Conservation (phyloP, 1,140 invertebrate species). For the Parapsyche elsis region DNA sequence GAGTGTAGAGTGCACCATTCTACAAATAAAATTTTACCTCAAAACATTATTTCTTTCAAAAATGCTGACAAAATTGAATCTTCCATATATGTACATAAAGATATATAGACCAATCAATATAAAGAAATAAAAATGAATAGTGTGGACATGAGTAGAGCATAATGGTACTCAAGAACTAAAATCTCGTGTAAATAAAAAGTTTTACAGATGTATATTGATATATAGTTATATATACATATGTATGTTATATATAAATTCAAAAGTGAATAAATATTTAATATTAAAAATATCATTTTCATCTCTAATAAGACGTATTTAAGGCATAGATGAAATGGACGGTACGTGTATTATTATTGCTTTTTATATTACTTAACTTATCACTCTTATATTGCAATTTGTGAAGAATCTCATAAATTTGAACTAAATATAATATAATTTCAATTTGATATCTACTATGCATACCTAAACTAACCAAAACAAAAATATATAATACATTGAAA, state of each 20-base stretch:
- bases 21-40: not conserved
- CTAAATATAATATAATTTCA: not conserved
- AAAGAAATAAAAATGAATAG: not conserved
- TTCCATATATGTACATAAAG: not conserved
- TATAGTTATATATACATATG: not conserved
- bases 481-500: not conserved
- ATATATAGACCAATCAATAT: too few relatives aligned
- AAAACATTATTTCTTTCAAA: too few relatives aligned
- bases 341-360: constrained; percentile 32
- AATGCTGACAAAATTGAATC: too few relatives aligned
- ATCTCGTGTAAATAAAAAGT: not conserved
- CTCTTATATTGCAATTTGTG: not conserved
- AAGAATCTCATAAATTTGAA: constrained; percentile 31
- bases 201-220: not conserved
- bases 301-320: constrained; percentile 26
- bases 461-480: not conserved
- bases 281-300: constrained; percentile 41
- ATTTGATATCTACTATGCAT: not conserved
- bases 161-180: not conserved
- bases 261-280: constrained; percentile 27
- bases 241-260: not conserved
- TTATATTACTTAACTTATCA: constrained; percentile 16
- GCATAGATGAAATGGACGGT: constrained; percentile 31
- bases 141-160: not conserved
- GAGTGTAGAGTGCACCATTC: constrained; percentile 47